A percentile compares a stretch with the other conserved stretches of the same genome.
Conservation (phyloP, 2,888 invertebrate genomes). For the Melinopterus prodromus region DNA sequence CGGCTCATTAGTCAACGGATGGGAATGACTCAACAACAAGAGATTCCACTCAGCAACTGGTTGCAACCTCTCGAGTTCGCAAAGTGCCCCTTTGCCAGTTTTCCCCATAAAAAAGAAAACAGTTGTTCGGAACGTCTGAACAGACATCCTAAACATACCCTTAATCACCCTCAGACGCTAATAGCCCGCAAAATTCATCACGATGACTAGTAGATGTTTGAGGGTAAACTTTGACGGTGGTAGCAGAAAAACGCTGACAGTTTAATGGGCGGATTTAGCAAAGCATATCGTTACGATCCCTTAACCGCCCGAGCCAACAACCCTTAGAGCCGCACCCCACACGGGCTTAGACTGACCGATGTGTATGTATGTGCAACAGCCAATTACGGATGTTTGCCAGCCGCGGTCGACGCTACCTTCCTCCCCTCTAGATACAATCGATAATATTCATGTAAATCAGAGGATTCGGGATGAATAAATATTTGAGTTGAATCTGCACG, state of each 20-base stretch:
- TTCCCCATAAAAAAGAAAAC: slow-evolving; percentile 15
- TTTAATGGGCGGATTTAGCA: slow-evolving; percentile 44
- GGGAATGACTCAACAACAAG: slow-evolving; percentile 21
- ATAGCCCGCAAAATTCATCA: slow-evolving; percentile 49
- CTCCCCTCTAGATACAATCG: slow-evolving; percentile 40
- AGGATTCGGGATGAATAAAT: slow-evolving; percentile 34
- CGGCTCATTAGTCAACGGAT: slow-evolving; percentile 13
- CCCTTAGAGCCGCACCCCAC: background rate
- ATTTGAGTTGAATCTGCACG: slow-evolving; percentile 36
- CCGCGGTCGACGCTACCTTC: slow-evolving; percentile 35
- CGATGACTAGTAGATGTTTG: slow-evolving; percentile 46
- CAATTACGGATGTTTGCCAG: slow-evolving; percentile 48
- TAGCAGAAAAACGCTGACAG: slow-evolving; percentile 47
- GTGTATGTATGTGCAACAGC: slow-evolving; percentile 29
- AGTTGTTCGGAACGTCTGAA: slow-evolving; percentile 30
- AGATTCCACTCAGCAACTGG: slow-evolving; percentile 21
- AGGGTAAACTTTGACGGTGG: slow-evolving; percentile 37
- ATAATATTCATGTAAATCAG: slow-evolving; percentile 37
- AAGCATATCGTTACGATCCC: slow-evolving; percentile 43
- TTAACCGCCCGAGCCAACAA: background rate
- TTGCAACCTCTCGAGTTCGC: background rate
- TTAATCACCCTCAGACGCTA: slow-evolving; percentile 39
- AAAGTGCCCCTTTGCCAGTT: background rate
- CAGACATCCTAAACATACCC: slow-evolving; percentile 34
- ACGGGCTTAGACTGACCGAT: no score